A percentile compares a stretch with the other conserved stretches of the same genome.
phyloP scores from a whole-genome alignment of 1,140 invertebrate species.

The Tetramorium parvispinum region DNA sequence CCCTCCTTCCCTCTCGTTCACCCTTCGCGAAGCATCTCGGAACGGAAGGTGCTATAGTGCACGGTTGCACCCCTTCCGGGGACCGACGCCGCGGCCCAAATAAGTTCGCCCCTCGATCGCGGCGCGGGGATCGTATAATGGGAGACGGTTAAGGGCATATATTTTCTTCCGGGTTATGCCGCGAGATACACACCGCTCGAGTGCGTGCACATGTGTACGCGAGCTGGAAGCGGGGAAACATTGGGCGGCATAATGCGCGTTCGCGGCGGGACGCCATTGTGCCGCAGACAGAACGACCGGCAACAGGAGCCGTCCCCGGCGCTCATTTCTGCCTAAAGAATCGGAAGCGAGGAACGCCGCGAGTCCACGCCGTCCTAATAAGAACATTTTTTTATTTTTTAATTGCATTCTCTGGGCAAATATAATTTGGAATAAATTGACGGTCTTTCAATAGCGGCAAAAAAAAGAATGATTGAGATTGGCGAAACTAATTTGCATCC shows the following conservation, averaged over 20 bases:
- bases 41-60: slow-evolving; percentile 71
- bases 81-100: slow-evolving; percentile 59
- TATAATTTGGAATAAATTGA: slow-evolving; percentile 4
- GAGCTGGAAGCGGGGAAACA: slow-evolving; percentile 64
- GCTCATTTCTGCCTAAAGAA: slow-evolving; percentile 65
- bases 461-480: neutral
- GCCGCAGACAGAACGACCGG: slow-evolving; percentile 76
- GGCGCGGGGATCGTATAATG: slow-evolving; percentile 75
- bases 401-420: neutral
- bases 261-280: slow-evolving; percentile 76
- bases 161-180: slow-evolving; percentile 74
- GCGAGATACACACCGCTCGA: slow-evolving; percentile 56
- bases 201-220: slow-evolving; percentile 35
- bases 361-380: slow-evolving; percentile 1
- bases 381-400: slow-evolving; percentile 11
- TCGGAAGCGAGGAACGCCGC: slow-evolving; percentile 12
- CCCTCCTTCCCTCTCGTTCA: slow-evolving; percentile 49
- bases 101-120: slow-evolving; percentile 76
- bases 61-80: slow-evolving; percentile 57
- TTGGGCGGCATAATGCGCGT: slow-evolving; percentile 70
- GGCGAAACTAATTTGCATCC: slow-evolving; percentile 9
- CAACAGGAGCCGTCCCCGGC: slow-evolving; percentile 72
- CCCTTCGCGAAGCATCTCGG: slow-evolving; percentile 51
- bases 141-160: slow-evolving; percentile 81
- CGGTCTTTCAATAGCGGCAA: neutral